Conservation (phyloP, 1,140 invertebrate species). For the Diorhabda sublineata region DNA sequence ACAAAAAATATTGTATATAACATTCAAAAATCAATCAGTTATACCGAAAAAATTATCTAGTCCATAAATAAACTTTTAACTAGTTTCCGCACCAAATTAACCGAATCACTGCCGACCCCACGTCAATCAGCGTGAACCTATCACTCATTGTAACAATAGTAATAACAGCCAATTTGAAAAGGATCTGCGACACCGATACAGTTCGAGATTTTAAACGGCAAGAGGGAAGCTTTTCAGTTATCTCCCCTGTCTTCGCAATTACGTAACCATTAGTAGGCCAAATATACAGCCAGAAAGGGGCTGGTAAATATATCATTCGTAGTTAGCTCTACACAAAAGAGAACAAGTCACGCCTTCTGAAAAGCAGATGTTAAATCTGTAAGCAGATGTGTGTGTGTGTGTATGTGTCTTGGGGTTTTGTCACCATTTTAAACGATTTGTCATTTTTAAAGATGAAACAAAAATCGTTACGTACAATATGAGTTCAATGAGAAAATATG, state of each 20-base stretch:
- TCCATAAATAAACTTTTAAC: too few species aligned
- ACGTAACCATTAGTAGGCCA: constrained; percentile 24
- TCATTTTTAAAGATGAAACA: constrained; percentile 5
- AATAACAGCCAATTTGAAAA: constrained; percentile 11
- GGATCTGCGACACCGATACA: constrained; percentile 16
- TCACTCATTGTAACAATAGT: not conserved
- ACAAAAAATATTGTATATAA: too few species aligned
- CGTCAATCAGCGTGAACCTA: not conserved
- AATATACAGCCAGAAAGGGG: constrained; percentile 16
- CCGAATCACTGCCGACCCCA: not conserved
- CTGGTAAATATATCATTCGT: constrained; percentile 4
- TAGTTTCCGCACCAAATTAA: too few species aligned
- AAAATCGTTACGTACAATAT: not conserved
- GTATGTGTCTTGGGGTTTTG: constrained; percentile 10
- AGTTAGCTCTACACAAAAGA: constrained; percentile 2
- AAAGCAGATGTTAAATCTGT: constrained; percentile 18
- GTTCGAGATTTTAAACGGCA: not conserved
- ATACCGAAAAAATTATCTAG: too few species aligned
- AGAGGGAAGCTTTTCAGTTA: not conserved
- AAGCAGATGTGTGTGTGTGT: constrained; percentile 16
- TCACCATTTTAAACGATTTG: constrained; percentile 12
- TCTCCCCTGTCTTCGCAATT: constrained; percentile 18
- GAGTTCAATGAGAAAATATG: too few species aligned
- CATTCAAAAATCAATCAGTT: too few species aligned
- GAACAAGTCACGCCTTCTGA: constrained; percentile 17